A percentile compares a stretch with the other conserved stretches of the same genome.
Conservation (phyloP, 37 sponge, comb jelly and placozoan species). For the Spongia lamella region DNA sequence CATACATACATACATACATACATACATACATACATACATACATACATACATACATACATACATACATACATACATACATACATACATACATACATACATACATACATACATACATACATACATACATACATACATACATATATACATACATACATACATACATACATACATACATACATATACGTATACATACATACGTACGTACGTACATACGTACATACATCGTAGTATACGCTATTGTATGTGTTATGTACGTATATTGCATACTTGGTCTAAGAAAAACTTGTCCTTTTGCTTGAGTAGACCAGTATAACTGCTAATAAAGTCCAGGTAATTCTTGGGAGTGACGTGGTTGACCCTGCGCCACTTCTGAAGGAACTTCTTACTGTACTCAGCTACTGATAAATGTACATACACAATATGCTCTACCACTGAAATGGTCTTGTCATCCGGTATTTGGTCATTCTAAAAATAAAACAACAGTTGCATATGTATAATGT, state of each 20-base stretch:
- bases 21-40: too few species aligned
- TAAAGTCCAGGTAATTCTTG: slow-evolving; percentile 99
- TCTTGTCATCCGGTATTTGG: slow-evolving; percentile 76
- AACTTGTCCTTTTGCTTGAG: slow-evolving; percentile 90
- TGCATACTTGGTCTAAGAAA: slow-evolving; percentile 61
- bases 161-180: too few species aligned
- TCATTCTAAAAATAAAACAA: slow-evolving; percentile 59
- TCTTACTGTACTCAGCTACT: slow-evolving; percentile 79
- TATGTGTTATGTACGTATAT: too few species aligned
- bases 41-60: too few species aligned
- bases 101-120: too few species aligned
- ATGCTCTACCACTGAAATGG: slow-evolving; percentile 81
- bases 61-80: too few species aligned
- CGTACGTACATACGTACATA: not conserved
- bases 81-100: too few species aligned
- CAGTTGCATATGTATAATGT: not conserved
- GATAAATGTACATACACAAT: slow-evolving; percentile 93
- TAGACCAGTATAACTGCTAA: slow-evolving; percentile 82
- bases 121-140: not conserved
- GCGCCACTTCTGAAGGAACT: slow-evolving; percentile 88
- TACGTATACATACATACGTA: too few species aligned
- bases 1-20: too few species aligned
- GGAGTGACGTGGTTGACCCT: slow-evolving; percentile 98
- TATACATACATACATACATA: not conserved
- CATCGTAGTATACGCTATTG: not conserved